Base-by-base conservation (phyloP, 1,140 invertebrate genomes). In the Eufriesea mexicana region DNA sequence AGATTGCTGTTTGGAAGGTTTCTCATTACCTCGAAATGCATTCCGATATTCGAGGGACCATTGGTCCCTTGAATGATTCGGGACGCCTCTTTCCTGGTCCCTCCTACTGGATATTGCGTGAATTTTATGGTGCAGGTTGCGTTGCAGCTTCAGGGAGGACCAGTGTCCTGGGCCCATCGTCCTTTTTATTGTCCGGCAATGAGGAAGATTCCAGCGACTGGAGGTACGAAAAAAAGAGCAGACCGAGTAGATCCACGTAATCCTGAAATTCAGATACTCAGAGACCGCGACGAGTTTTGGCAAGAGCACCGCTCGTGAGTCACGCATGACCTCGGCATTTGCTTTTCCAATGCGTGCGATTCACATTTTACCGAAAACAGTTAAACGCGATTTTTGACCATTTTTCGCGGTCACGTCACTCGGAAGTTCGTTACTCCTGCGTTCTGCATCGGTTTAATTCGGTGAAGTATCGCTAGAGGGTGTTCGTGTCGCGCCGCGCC, bases 101-200 rank as follows among this genome's bases (percentile, higher is more conserved):
- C n/a, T 35, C 23, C 2, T 5, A 16, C 0, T 14, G 57, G 45
- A 59, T 61, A 51, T 79, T 87, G 78, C 75, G 78, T 54, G 72
- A 79, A 79, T 79, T 84, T 84, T 79, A 80, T 61, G 78, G 55
- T 23, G 2, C 75, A 18, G 84, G 47, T 62, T 64, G 67, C 61
- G 47, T 74, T 82, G 61, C 66, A n/a, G 4, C 12, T 57, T 71
- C 45, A 4, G 35, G 35, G 35, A 35, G 71, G 54, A 12, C 61
- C 79, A 25, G 20, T 51, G 61, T 14, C 51, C 76, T 49, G 59
- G 59, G 75, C 84, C 83, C 88, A 86, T 86, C 89, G 84, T 73
- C 81, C 79, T 86, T 87, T 90, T 90, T 90, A 90, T 90, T 90
- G 84, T 88, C 81, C 67, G 68, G 88, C 86, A 84, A 89, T 85